Base-by-base conservation (phyloP, 2,113 vertebrate species). In the Romanogobio albipinnatus region DNA sequence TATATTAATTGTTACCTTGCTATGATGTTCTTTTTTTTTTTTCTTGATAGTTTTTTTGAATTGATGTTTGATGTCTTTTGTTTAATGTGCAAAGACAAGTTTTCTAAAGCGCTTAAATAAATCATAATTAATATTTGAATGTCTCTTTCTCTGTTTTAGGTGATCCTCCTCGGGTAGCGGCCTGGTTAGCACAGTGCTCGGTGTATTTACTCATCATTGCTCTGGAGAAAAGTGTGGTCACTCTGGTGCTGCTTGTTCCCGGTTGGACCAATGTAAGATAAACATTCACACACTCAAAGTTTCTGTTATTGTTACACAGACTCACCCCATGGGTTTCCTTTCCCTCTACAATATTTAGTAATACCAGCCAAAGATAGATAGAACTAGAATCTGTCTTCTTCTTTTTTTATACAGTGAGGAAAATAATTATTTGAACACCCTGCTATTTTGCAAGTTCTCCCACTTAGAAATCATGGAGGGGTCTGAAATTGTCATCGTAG, bases 171-270 rank as follows among this genome's bases (percentile, higher is more conserved):
- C 92, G 90, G 89, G 93, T 92, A 0, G 92, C 92, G 22, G 94
- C 95, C 0, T 96, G 93, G 94, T 82, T 95, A 11, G 92, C 92
- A 0, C 95, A 95, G 82, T 94, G 95, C 26, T 88, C 91, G 4
- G 76, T 95, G 77, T 96, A 96, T 88, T 91, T 96, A 89, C 90
- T 95, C 81, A 96, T 96, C 74, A 91, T 96, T 93, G 91, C 92
- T 83, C 90, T 95, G 90, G 95, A 95, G 92, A 96, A 96, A 89
- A 92, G 89, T 0, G 89, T 93, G 49, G 88, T 95, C 80, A 95
- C 89, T 78, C 90, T 96, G 83, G 93, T 95, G 79, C 89, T 95
- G 81, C 91, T 96, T 70, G 89, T 95, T 70, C 94, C 95, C 1
- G 93, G 94, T 0, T 95, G 95, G 95, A 93, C 91, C 83, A 94